Conservation (phyloP, 2,888 invertebrate species). For the Agrotis exclamationis region DNA sequence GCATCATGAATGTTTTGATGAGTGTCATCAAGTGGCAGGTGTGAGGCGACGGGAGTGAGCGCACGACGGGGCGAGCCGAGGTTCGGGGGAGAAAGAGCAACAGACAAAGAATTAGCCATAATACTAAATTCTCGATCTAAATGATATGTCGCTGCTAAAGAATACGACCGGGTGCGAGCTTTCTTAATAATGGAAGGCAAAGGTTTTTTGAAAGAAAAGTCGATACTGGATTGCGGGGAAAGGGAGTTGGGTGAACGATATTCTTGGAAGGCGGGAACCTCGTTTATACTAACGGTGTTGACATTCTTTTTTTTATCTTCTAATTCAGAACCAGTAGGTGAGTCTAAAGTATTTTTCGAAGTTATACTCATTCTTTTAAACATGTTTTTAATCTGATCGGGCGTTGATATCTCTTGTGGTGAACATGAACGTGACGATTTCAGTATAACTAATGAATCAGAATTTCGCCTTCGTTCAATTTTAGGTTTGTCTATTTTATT, state of each 20-base stretch:
- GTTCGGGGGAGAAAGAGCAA: constrained; percentile 91
- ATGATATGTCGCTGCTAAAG: constrained; percentile 80
- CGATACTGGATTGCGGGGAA: constrained; percentile 78
- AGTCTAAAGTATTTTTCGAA: constrained; percentile 60
- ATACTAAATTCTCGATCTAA: constrained; percentile 85
- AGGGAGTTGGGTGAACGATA: constrained; percentile 82
- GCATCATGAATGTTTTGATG: constrained; percentile 75
- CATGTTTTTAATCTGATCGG: constrained; percentile 72
- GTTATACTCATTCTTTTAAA: constrained; percentile 79
- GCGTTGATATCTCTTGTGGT: constrained; percentile 66
- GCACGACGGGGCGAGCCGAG: constrained; percentile 87
- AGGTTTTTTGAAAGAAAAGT: constrained; percentile 77
- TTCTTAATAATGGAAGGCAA: constrained; percentile 82
- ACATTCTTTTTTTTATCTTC: constrained; percentile 72
- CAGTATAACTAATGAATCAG: constrained; percentile 74
- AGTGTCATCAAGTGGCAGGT: constrained; percentile 79
- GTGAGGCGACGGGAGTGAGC: constrained; percentile 85
- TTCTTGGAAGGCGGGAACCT: constrained; percentile 89
- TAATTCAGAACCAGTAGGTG: constrained; percentile 31
- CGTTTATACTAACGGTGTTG: constrained; percentile 89
- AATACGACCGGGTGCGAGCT: constrained; percentile 81
- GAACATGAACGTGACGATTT: constrained; percentile 62
- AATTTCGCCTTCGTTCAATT: constrained; percentile 72
- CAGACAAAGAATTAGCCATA: constrained; percentile 91
- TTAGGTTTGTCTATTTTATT: constrained; percentile 40